Conservation (phyloP, 2,888 invertebrate species). For the Helobdella robusta region DNA sequence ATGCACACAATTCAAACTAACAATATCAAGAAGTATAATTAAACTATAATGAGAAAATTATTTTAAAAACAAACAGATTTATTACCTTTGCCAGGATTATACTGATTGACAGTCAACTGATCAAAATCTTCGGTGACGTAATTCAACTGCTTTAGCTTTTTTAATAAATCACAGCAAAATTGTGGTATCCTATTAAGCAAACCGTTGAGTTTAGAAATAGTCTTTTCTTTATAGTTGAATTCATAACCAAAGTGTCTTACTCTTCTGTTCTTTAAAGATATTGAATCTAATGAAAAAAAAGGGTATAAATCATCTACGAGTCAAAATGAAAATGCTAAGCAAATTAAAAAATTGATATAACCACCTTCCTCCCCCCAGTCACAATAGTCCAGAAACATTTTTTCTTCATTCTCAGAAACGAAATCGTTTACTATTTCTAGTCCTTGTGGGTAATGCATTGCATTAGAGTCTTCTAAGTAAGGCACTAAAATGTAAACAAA, state of each 20-base stretch:
- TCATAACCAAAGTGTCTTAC: conserved; percentile 86
- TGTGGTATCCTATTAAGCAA: conserved; percentile 60
- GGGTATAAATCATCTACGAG: not conserved
- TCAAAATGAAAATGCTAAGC: not conserved
- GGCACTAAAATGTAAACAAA: not conserved
- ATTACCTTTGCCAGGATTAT: conserved; percentile 51
- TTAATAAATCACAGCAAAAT: conserved; percentile 61
- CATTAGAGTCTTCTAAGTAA: not conserved
- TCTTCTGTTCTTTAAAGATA: conserved; percentile 61
- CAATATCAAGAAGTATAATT: not conserved
- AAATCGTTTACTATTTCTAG: conserved; percentile 64
- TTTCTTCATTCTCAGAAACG: conserved; percentile 63
- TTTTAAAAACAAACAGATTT: not conserved
- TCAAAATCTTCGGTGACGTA: conserved; percentile 42
- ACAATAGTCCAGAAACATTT: conserved; percentile 56
- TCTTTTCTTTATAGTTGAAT: conserved; percentile 76
- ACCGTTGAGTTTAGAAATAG: conserved; percentile 65
- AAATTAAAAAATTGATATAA: not conserved
- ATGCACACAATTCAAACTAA: too few species aligned
- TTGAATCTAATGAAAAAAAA: not conserved
- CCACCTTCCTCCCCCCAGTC: conserved; percentile 48
- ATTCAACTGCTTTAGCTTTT: conserved; percentile 52
- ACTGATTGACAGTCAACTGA: conserved; percentile 52
- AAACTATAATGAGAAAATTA: too few species aligned
- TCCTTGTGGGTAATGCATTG: conserved; percentile 56